Evolutionary conservation across 2,888 invertebrate genomes (phyloP), one percentile per base, ranked within the genome.

Genomic region (Dolichopus griseipennis): DNA sequence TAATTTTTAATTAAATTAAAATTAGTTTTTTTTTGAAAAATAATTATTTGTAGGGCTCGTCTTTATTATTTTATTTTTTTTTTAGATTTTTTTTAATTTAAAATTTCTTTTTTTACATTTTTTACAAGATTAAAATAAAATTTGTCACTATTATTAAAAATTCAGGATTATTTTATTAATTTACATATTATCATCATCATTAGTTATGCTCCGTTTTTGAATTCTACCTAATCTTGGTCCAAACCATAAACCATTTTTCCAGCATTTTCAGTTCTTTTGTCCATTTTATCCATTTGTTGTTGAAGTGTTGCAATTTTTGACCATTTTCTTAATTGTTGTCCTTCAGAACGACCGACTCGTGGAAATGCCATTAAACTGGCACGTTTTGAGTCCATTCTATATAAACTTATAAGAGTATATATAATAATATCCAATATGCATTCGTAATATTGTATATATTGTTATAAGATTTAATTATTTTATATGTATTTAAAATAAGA

Each of bases 161-260:
- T 2, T 5, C 27, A 27, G 27, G 27, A 27, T 15, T 33, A 22
- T 63, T 70, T 75, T 75, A 69, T 69, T 74, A 18, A n/a, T 74
- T 66, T 67, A 75, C 76, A 69, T 75, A 75, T 62, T 75, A 73
- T 52, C 33, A 65, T 74, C 66, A 5, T 73, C 68, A 65, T 70
- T 68, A 34, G 69, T 68, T 22, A 69, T 64, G 66, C 70, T 74
- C 65, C 76, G 69, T 74, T 82, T 83, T 70, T 81, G 82, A 0
- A 82, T 77, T 70, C 86, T 83, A 68, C 87, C 90, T 33, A 89
- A 81, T 64, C 88, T 81, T 0, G 88, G 88, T 61, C 89, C 90
- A 73, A 89, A 89, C 90, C 89, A 90, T 80, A 89, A 84, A 0
- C 84, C 84, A 27, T 81, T 80, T 61, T 82, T 64, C 80, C 80